Evolutionary conservation across 2,797 vertebrate genomes (phyloP).

Genomic region (Lates japonicus): DNA sequence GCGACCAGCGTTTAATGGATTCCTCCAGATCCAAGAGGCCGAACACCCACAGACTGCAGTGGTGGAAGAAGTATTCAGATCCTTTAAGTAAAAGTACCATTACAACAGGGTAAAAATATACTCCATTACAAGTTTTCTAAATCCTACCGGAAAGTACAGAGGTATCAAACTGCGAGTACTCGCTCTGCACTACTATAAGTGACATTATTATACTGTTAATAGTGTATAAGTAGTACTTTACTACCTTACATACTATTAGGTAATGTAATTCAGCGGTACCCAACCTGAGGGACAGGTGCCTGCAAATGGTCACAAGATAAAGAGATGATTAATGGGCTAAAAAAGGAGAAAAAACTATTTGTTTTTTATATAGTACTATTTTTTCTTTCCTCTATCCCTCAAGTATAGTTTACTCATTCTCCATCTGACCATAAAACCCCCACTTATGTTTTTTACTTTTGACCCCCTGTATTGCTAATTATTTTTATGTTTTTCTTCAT

Average conservation of each 20-base stretch:
- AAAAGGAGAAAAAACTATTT: no score
- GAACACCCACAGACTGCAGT: conserved; percentile 27
- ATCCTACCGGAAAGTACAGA: not conserved
- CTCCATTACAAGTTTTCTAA: not conserved
- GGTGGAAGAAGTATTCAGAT: not conserved
- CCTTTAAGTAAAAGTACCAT: not conserved
- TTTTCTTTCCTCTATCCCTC: no score
- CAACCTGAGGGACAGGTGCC: not conserved
- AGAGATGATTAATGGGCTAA: no score
- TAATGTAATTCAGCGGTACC: not conserved
- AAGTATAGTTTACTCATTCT: no score
- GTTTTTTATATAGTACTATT: no score
- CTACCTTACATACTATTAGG: not conserved
- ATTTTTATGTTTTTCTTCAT: no score
- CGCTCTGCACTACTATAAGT: not conserved
- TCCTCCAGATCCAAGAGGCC: conserved; percentile 66
- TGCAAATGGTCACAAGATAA: no score
- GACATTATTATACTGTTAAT: not conserved
- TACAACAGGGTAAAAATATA: not conserved
- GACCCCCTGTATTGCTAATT: no score
- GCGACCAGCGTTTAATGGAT: conserved; percentile 77
- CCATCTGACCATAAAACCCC: no score
- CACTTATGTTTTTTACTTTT: no score
- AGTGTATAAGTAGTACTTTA: not conserved
- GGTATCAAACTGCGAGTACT: not conserved